Evolutionary conservation across 1,140 invertebrate species (phyloP), one percentile per base, ranked within the genome.

Genomic region (Mercenaria mercenaria): DNA sequence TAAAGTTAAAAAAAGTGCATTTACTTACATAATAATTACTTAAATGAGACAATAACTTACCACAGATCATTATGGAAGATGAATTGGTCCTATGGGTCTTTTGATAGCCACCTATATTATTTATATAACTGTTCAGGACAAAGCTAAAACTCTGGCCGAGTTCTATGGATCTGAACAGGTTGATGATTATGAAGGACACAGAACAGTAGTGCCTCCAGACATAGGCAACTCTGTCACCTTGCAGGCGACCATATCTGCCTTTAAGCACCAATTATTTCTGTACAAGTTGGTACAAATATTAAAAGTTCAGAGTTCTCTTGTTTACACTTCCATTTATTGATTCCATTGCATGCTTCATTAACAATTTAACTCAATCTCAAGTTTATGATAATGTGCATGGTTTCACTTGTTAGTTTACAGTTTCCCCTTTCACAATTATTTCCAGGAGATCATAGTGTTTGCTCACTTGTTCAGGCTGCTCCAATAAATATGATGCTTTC

Each of bases 161-260:
- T 81, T 81, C 32, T 81, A 81, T 81, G 47, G 79, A 13, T 59
- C 47, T 10, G 76, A 81, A 32, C 29, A 81, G n/a, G 50, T 59
- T 26, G 79, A 81, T 59, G 56, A 29, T 4, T 81, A 8, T 59
- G 50, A 81, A 34, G 79, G 79, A 1, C 79, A 81, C n/a, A 52
- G 79, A 59, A 59, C 47, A 8, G 37, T 81, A 59, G 52, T 26
- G 4, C 79, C 79, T 6, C 79, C 79, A 29, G 79, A 81, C 2
- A 11, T 59, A 81, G 79, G 52, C 23, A 34, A 26, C 34, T 1
- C 47, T 18, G 56, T 15, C 4, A 59, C 29, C 15, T 3, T 81
- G 8, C 4, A 10, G 10, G 32, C 11, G 6, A 3, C 11, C 6
- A 8, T 81, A 20, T 18, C 20, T 4, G 52, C 18, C 13, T 81